phyloP scores from a whole-genome alignment of 2,797 vertebrate species.

The Pseudocheirus occidentalis region DNA sequence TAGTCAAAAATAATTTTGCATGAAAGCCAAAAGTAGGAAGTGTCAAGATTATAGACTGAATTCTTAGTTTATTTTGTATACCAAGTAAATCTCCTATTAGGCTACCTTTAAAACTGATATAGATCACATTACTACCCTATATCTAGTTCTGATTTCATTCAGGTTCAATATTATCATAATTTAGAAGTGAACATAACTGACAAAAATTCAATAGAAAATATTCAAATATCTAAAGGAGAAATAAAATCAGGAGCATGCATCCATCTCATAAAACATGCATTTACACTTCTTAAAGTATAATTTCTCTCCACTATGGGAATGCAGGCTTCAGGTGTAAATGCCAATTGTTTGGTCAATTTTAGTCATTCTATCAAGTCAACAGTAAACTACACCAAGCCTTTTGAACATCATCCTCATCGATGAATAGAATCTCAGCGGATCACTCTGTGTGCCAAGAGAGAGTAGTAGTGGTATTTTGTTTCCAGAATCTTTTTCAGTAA shows the following conservation, averaged over 20 bases:
- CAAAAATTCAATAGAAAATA: constrained; percentile 43
- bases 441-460: constrained; percentile 23
- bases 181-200: constrained; percentile 31
- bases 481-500: constrained; percentile 38
- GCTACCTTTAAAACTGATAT: constrained; percentile 10
- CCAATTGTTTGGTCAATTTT: not conserved
- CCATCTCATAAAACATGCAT: constrained; percentile 27
- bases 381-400: not conserved
- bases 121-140: constrained; percentile 24
- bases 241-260: constrained; percentile 19
- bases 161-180: constrained; percentile 26
- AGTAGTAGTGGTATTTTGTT: constrained; percentile 20
- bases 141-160: constrained; percentile 32
- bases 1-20: not conserved
- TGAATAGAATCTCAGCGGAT: constrained; percentile 31
- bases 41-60: constrained; percentile 4
- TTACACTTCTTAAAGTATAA: not conserved
- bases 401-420: constrained; percentile 13
- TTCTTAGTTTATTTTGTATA: constrained; percentile 30
- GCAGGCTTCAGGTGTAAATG: constrained; percentile 35
- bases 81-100: not conserved
- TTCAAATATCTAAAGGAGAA: constrained; percentile 37
- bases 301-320: not conserved
- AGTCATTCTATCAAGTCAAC: constrained; percentile 39
- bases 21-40: not conserved